Conservation (phyloP, 2,113 vertebrate species). For the Catagonus wagneri region DNA sequence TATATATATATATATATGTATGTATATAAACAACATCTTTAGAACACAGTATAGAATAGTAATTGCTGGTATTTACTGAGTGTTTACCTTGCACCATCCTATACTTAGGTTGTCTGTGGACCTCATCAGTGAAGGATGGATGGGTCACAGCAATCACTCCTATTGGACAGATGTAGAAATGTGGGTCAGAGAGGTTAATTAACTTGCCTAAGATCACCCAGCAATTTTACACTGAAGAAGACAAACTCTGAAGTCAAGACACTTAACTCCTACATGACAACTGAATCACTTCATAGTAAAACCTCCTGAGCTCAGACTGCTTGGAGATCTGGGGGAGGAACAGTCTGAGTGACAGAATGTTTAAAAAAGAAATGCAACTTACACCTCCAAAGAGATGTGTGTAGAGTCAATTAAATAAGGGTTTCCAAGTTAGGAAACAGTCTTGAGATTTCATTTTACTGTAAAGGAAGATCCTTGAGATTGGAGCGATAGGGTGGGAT, state of each 20-base stretch:
- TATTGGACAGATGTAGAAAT: not conserved
- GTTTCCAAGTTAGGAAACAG: not conserved
- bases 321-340: not conserved
- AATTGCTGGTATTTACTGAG: not conserved
- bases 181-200: not conserved
- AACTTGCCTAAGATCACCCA: not conserved
- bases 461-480: not conserved
- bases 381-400: not conserved
- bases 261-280: not conserved
- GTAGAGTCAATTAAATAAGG: not conserved
- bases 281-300: rapidly evolving
- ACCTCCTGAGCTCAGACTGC: not conserved
- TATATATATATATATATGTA: too few species aligned
- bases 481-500: too few species aligned
- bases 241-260: not conserved
- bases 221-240: not conserved
- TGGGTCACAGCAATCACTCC: rapidly evolving
- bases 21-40: too few species aligned
- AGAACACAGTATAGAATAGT: too few species aligned
- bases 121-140: not conserved
- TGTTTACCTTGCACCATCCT: not conserved
- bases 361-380: not conserved
- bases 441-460: not conserved
- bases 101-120: not conserved
- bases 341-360: not conserved